Conservation (phyloP, 2,113 vertebrate species). For the Nerophis ophidion region DNA sequence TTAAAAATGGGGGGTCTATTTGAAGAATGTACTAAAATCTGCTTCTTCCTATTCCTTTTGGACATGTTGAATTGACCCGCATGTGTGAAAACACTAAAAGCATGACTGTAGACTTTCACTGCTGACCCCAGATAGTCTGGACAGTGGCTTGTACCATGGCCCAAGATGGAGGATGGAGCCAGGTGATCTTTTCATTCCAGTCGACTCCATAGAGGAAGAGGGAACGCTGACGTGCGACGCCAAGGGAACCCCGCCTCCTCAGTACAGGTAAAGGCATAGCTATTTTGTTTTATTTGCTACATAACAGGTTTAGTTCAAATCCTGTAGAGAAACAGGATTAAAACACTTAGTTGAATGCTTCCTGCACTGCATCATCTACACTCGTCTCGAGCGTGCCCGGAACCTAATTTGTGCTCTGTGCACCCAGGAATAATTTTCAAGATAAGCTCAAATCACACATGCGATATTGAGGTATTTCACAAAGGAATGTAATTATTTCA, state of each 20-base stretch:
- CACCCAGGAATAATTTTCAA: slow-evolving; percentile 6
- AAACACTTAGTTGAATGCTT: slow-evolving; percentile 12
- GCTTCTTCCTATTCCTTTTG: no score
- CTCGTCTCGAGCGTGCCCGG: neutral
- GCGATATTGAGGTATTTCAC: neutral
- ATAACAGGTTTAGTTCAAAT: neutral
- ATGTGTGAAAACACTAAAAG: no score
- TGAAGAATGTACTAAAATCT: no score
- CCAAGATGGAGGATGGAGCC: slow-evolving; percentile 76
- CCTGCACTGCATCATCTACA: neutral
- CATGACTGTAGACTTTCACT: neutral
- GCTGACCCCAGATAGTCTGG: slow-evolving; percentile 62
- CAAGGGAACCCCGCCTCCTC: slow-evolving; percentile 64
- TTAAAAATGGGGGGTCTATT: no score
- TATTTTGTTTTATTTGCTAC: neutral
- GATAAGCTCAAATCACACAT: slow-evolving; percentile 4
- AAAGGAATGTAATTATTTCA: slow-evolving; percentile 3
- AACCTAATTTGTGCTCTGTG: slow-evolving; percentile 4
- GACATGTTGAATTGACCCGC: no score
- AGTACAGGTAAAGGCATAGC: slow-evolving; percentile 61
- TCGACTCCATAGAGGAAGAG: slow-evolving; percentile 70
- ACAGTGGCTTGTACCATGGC: slow-evolving; percentile 68
- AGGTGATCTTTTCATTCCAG: slow-evolving; percentile 68
- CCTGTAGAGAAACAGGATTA: slow-evolving; percentile 2
- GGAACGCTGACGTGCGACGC: slow-evolving; percentile 71